A percentile compares a stretch with the other conserved stretches of the same genome.
These are phyloP conservation scores for Pollenia amentaria DNA, from an alignment of 2,888 invertebrate species.

Conservation along the genomic window DNA sequence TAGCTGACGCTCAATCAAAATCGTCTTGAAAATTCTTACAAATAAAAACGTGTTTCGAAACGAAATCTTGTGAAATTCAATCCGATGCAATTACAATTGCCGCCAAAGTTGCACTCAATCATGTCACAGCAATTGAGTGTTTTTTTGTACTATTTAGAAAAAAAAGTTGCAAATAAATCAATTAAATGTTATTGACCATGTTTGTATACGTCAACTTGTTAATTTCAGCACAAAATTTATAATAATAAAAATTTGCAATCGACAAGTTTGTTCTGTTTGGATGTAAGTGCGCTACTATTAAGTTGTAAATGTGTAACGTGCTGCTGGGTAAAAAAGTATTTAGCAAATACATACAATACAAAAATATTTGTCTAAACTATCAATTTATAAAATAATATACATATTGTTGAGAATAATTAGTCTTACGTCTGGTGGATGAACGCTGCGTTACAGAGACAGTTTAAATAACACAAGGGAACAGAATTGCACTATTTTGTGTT, in stretches of 20 bases:
- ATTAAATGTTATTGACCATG: conserved; percentile 51
- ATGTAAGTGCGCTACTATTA: conserved; percentile 14
- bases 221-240: conserved; percentile 40
- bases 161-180: conserved; percentile 54
- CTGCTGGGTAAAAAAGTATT: conserved; percentile 8
- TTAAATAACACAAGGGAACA: no score
- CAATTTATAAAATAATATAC: conserved; percentile 58
- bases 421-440: neutral
- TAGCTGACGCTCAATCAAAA: neutral
- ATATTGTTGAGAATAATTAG: neutral
- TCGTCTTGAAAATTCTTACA: conserved; percentile 12
- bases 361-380: neutral
- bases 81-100: conserved; percentile 40
- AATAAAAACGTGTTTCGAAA: conserved; percentile 8
- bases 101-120: conserved; percentile 33
- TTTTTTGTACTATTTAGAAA: conserved; percentile 4
- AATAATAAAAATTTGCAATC: conserved; percentile 36
- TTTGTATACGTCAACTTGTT: conserved; percentile 56
- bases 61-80: conserved; percentile 32
- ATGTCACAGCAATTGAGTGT: conserved; percentile 1
- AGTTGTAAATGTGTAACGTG: conserved; percentile 21
- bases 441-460: no score
- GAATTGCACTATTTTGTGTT: no score
- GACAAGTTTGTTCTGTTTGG: conserved; percentile 54
- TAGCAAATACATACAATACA: neutral